Base-by-base conservation (phyloP, 2,113 vertebrate species). In the Hemibagrus wyckioides region DNA sequence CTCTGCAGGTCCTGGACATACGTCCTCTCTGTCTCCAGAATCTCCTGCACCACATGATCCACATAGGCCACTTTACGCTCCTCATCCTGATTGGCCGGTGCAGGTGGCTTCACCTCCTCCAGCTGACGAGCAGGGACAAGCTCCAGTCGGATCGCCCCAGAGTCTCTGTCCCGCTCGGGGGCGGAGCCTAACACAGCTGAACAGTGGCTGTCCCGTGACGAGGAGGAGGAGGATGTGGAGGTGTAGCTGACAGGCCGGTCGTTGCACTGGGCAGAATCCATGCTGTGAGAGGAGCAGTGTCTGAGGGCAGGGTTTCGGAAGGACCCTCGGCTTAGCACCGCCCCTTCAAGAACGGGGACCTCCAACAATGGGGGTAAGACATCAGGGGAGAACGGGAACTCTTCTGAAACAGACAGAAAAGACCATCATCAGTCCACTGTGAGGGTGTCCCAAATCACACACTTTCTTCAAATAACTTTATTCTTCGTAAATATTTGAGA, bases 221-320 rank as follows among this genome's bases (percentile, higher is more conserved):
- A 99, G 50, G 98, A 99, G 82, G 98, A 99, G 50, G 98, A 99
- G 0, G 98, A 99, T 5, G 98, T 99, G 92, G 98, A 99, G 92
- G 97, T 97, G 85, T 99, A 99, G 96, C 98, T 99, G 91, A 98
- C 94, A 0, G 98, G 98, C 56, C 98, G 96, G 90, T 99, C 98
- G 15, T 95, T 97, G 93, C 98, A 97, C 0, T 95, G 92, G 5
- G 94, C 96, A 73, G 97, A 93, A 93, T 98, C 97, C 97, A 99
- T 99, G 92, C 95, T 95, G 91, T 86, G 95, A 69, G 91, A 94
- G 15, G 95, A 96, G 94, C 93, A 95, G 91, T 95, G 95, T 88
- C 0, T 92, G 65, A 92, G 92, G 56, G 88, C 87, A 54, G 93
- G 17, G 89, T 92, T 91, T 76, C 92, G 92, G 91, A 93, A 92